Conservation (phyloP, 1,140 invertebrate genomes). For the Drosophila suzukii region DNA sequence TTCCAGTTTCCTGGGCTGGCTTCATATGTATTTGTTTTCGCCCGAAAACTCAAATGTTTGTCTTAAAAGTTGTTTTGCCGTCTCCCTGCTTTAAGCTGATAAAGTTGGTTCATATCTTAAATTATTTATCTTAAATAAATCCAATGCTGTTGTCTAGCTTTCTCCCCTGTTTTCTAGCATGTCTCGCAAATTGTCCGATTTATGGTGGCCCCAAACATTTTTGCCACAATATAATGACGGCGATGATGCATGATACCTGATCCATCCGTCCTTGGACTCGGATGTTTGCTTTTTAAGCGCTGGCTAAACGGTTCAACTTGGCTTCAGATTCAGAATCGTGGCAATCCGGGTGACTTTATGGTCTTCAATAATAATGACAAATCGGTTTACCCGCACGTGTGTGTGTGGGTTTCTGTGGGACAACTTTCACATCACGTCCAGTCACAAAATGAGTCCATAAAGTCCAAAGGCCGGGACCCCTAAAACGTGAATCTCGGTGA, state of each 20-base stretch:
- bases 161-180: background rate
- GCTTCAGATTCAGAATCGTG: constrained; percentile 14
- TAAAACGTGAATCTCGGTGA: constrained; percentile 72
- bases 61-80: too few relatives aligned
- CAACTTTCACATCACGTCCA: constrained; percentile 71
- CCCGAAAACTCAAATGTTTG: too few relatives aligned
- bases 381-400: constrained; percentile 57
- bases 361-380: constrained; percentile 81
- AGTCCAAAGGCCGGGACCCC: constrained; percentile 61
- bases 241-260: constrained; percentile 32
- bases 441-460: constrained; percentile 71
- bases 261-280: background rate
- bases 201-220: background rate
- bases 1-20: background rate
- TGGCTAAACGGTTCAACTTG: constrained; percentile 69
- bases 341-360: constrained; percentile 38
- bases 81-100: too few relatives aligned
- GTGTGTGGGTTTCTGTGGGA: constrained; percentile 8
- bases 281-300: constrained; percentile 54
- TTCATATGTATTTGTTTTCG: too few relatives aligned
- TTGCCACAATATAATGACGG: constrained; percentile 2
- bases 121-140: background rate
- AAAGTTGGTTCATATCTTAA: background rate
- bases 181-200: background rate
- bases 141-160: too few relatives aligned